Evolutionary conservation across 1,140 invertebrate species (phyloP).

Genomic region (Luehdorfia chinensis): DNA sequence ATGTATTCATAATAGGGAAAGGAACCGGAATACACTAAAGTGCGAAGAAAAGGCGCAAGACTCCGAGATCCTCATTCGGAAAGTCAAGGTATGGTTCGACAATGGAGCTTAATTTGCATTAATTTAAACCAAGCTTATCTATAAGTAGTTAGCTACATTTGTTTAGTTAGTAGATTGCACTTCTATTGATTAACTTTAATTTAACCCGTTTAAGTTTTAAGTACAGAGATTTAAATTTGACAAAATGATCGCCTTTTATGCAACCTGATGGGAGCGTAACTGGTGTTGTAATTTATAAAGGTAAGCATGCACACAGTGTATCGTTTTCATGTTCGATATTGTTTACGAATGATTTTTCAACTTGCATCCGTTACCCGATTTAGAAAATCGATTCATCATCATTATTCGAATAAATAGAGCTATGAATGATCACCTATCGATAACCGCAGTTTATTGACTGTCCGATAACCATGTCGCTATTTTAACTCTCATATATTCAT

Average conservation of each 20-base stretch:
- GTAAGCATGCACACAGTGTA: constrained; percentile 75
- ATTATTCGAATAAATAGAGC: constrained; percentile 12
- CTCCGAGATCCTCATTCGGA: constrained; percentile 87
- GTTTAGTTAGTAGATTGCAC: constrained; percentile 72
- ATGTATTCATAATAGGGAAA: constrained; percentile 85
- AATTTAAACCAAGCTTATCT: constrained; percentile 48
- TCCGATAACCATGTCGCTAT: no score
- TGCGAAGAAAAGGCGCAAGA: constrained; percentile 86
- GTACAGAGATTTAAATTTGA: constrained; percentile 68
- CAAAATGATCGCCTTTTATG: constrained; percentile 74
- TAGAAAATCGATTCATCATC: constrained; percentile 10
- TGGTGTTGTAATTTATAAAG: constrained; percentile 75
- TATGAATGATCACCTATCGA: neutral
- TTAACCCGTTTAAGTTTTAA: constrained; percentile 67
- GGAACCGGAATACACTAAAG: constrained; percentile 89
- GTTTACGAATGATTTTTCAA: constrained; percentile 6
- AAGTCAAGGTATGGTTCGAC: constrained; percentile 82
- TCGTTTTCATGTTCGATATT: constrained; percentile 39
- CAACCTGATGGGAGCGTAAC: constrained; percentile 74
- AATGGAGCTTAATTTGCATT: constrained; percentile 18
- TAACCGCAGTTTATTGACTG: no score
- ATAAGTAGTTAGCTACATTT: constrained; percentile 70
- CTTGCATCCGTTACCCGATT: neutral
- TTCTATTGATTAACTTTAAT: constrained; percentile 61
- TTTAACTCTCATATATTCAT: neutral